Percentiles rank a stretch among this genome's conserved stretches.
These are phyloP conservation scores for Amblyornis subalaris DNA, from an alignment of 2,113 vertebrate genomes.

Conservation along the genomic window DNA sequence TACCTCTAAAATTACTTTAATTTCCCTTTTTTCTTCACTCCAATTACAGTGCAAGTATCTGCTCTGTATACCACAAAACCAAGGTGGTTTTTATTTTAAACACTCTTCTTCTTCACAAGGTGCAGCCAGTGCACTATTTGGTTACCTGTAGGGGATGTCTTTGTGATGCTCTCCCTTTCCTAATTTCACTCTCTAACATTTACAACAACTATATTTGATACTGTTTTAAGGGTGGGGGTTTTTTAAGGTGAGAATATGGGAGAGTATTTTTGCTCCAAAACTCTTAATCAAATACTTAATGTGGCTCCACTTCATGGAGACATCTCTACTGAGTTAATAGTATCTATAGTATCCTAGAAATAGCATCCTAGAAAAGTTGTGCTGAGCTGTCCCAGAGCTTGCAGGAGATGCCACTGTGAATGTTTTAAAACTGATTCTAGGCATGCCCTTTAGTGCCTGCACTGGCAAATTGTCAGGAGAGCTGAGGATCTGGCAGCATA, in stretches of 20 bases:
- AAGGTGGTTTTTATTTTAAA: not conserved
- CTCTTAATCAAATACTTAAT: not conserved
- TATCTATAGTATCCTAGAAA: too few species aligned
- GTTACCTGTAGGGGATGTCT: not conserved
- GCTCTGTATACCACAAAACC: not conserved
- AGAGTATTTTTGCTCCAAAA: not conserved
- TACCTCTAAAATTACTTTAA: not conserved
- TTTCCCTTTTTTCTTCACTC: not conserved
- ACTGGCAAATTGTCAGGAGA: not conserved
- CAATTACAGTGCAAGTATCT: not conserved
- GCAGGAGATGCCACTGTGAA: not conserved
- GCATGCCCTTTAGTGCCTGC: not conserved
- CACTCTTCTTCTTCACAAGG: not conserved
- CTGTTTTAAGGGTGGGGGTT: not conserved
- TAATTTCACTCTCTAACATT: not conserved
- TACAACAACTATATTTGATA: fast-evolving
- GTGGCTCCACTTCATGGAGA: not conserved
- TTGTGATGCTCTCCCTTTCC: not conserved
- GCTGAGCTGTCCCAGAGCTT: not conserved
- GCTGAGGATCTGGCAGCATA: not conserved
- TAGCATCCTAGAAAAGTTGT: not conserved
- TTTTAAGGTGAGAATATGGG: not conserved
- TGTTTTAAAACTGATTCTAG: not conserved
- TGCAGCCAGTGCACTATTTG: not conserved
- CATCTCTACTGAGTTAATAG: not conserved